Evolutionary conservation across 2,797 vertebrate genomes (phyloP).

Genomic region (Lagorchestes hirsutus): DNA sequence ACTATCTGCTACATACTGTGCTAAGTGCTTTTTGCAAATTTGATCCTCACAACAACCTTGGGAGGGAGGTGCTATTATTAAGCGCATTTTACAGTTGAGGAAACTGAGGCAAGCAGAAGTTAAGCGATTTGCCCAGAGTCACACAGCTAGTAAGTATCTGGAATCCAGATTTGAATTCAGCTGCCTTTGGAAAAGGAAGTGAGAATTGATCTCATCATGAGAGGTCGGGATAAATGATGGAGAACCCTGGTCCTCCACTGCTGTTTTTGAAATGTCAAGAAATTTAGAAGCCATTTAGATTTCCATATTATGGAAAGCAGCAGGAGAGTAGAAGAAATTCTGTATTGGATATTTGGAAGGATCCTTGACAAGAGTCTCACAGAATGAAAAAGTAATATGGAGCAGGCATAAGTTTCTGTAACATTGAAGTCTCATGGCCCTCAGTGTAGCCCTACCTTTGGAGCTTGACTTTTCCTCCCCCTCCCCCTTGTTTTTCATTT

Average conservation of each 20-base stretch:
- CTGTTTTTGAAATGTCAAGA: neutral
- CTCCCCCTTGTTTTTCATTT: neutral
- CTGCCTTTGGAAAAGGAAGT: neutral
- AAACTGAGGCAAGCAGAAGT: neutral
- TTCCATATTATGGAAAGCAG: neutral
- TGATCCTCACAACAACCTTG: neutral
- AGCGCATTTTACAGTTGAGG: neutral
- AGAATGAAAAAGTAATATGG: neutral
- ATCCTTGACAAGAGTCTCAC: neutral
- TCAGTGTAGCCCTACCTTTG: neutral
- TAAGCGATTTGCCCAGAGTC: neutral
- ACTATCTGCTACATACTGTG: neutral
- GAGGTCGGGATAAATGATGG: neutral
- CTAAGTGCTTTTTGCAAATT: neutral
- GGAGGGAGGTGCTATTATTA: neutral
- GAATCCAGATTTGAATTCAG: neutral
- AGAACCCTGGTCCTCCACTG: neutral
- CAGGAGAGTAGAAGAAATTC: neutral
- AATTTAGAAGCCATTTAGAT: neutral
- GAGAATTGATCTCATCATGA: neutral
- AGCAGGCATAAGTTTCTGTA: neutral
- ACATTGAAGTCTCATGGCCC: neutral
- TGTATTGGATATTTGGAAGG: neutral
- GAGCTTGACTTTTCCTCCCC: neutral
- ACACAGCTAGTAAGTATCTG: neutral